A percentile compares a stretch with the other conserved stretches of the same genome.
Conservation (phyloP, 1,140 invertebrate species). For the Papilio glaucus region DNA sequence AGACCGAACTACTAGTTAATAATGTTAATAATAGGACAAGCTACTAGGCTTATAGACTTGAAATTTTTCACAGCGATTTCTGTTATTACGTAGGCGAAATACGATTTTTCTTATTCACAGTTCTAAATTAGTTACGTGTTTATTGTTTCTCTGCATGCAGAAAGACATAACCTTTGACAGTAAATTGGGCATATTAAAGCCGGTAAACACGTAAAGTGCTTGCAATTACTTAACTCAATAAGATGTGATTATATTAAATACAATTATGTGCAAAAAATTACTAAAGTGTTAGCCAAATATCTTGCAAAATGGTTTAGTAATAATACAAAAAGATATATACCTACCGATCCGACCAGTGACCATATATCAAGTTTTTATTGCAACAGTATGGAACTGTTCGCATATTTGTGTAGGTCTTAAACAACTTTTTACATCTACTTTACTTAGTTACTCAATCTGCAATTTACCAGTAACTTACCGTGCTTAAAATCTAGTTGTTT, state of each 20-base stretch:
- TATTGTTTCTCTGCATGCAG: too few relatives aligned
- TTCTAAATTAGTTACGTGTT: too few relatives aligned
- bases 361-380: slow-evolving; percentile 4
- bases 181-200: neutral
- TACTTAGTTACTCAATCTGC: slow-evolving; percentile 8
- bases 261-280: neutral
- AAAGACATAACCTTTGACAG: neutral
- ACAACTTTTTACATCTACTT: slow-evolving; percentile 22
- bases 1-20: too few relatives aligned
- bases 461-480: neutral
- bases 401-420: slow-evolving; percentile 1
- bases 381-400: slow-evolving; percentile 10
- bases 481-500: slow-evolving; percentile 3
- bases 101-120: too few relatives aligned
- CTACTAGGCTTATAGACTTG: too few relatives aligned
- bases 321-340: too few relatives aligned
- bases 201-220: neutral
- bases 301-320: neutral
- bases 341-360: neutral
- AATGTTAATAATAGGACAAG: too few relatives aligned
- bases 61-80: too few relatives aligned
- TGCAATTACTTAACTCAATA: neutral
- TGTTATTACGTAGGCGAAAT: too few relatives aligned
- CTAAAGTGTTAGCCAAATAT: too few relatives aligned
- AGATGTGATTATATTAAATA: neutral